Evolutionary conservation across 2,888 invertebrate species (phyloP).

Genomic region (Drosophila ezoana): DNA sequence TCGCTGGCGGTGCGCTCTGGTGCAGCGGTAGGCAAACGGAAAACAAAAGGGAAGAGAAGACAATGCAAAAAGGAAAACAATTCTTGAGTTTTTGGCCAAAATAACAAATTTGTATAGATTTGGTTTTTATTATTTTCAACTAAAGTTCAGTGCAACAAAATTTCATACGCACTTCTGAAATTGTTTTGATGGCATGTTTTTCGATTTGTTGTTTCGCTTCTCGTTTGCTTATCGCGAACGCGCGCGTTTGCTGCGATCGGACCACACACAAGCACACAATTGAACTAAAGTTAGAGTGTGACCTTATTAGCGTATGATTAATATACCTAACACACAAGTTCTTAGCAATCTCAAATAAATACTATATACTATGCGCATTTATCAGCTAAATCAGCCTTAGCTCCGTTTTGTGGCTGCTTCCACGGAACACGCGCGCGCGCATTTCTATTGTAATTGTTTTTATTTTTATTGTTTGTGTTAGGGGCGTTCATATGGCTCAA

Average conservation of each 20-base stretch:
- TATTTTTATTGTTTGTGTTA: conserved; percentile 3
- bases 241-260: background rate
- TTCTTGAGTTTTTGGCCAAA: conserved; percentile 31
- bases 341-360: background rate
- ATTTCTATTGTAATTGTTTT: conserved; percentile 18
- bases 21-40: background rate
- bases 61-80: conserved; percentile 46
- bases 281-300: conserved; percentile 19
- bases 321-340: conserved; percentile 12
- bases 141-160: conserved; percentile 1
- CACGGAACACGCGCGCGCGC: conserved; percentile 2
- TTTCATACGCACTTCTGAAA: conserved; percentile 10
- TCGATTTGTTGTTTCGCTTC: conserved; percentile 32
- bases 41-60: conserved; percentile 56
- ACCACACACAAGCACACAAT: conserved; percentile 4
- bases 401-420: conserved; percentile 6
- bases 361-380: background rate
- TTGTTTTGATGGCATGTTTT: conserved; percentile 18
- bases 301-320: conserved; percentile 22
- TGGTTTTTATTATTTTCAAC: background rate
- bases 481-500: conserved; percentile 13
- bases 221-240: conserved; percentile 32
- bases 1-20: conserved; percentile 87
- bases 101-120: conserved; percentile 1
- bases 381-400: conserved; percentile 36